A percentile compares a stretch with the other conserved stretches of the same genome.
Conservation (phyloP, 2,888 invertebrate species). For the Hirtodrosophila duncani region DNA sequence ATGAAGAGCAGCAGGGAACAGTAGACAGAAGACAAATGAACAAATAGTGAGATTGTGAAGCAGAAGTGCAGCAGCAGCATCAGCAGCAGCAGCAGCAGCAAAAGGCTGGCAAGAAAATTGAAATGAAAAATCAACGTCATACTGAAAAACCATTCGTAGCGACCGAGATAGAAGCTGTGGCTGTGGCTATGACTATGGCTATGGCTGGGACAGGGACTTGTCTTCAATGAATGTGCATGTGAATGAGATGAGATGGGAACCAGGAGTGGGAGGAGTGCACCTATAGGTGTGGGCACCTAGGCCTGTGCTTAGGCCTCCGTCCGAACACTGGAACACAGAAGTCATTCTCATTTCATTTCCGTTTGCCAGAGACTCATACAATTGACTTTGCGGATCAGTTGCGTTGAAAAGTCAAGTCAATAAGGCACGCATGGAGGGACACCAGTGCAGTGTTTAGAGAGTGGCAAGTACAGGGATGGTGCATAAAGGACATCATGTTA, state of each 20-base stretch:
- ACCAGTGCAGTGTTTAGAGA: not conserved
- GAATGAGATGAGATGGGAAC: no score
- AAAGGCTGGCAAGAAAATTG: conserved; percentile 31
- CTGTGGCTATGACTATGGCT: no score
- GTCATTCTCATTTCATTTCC: conserved; percentile 43
- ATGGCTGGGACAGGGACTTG: no score
- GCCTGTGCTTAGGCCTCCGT: no score
- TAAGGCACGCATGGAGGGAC: conserved; percentile 55
- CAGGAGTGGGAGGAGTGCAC: no score
- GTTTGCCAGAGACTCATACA: conserved; percentile 36
- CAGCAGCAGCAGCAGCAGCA: conserved; percentile 1
- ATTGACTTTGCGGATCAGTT: conserved; percentile 68
- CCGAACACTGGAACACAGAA: no score
- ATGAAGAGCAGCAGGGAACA: not conserved
- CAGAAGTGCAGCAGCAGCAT: not conserved
- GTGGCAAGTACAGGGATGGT: no score
- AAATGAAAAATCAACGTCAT: conserved; percentile 68
- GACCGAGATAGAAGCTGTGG: not conserved
- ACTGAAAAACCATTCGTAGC: conserved; percentile 29
- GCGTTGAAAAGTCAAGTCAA: conserved; percentile 56
- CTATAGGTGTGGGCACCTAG: no score
- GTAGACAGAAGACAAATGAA: conserved; percentile 34
- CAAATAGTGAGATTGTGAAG: conserved; percentile 23
- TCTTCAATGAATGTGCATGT: no score
- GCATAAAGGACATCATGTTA: no score